phyloP scores from a whole-genome alignment of 2,888 invertebrate genomes.

The Chymomyza caudatula region DNA sequence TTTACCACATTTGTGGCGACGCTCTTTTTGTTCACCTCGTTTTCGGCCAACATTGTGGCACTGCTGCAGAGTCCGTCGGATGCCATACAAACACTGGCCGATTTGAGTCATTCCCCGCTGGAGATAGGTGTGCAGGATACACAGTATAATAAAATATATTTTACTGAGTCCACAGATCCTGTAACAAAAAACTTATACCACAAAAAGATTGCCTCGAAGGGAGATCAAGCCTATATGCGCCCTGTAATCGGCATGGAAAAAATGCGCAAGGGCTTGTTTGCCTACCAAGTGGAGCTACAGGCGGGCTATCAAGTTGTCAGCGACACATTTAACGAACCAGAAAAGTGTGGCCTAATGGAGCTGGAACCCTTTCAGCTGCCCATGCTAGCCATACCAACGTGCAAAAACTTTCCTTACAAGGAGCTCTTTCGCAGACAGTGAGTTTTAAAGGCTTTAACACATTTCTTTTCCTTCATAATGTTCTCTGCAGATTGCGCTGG shows the following conservation, averaged over 20 bases:
- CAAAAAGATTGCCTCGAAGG: conserved; percentile 80
- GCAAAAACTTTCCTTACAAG: conserved; percentile 80
- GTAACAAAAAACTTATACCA: conserved; percentile 79
- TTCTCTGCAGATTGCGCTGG: conserved; percentile 79
- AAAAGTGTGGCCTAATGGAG: conserved; percentile 82
- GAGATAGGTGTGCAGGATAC: conserved; percentile 81
- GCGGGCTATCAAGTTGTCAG: conserved; percentile 82
- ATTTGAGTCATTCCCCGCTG: conserved; percentile 81
- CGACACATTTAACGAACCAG: conserved; percentile 81
- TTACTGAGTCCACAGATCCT: conserved; percentile 81
- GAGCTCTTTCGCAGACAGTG: conserved; percentile 79
- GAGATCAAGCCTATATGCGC: conserved; percentile 80
- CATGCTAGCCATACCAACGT: conserved; percentile 80
- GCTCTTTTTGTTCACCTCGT: conserved; percentile 82
- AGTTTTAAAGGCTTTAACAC: conserved; percentile 18
- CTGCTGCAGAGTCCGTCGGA: conserved; percentile 82
- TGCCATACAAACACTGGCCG: conserved; percentile 80
- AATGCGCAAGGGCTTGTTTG: conserved; percentile 80
- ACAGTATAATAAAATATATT: conserved; percentile 81
- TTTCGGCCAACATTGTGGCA: conserved; percentile 83
- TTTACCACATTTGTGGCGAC: conserved; percentile 80
- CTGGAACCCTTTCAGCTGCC: conserved; percentile 81
- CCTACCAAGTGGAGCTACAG: conserved; percentile 82
- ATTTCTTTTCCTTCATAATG: not conserved
- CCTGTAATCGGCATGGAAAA: conserved; percentile 80